These are phyloP conservation scores for Drosophila phalerata DNA, from an alignment of 2,888 invertebrate species.

Conservation along the genomic window DNA sequence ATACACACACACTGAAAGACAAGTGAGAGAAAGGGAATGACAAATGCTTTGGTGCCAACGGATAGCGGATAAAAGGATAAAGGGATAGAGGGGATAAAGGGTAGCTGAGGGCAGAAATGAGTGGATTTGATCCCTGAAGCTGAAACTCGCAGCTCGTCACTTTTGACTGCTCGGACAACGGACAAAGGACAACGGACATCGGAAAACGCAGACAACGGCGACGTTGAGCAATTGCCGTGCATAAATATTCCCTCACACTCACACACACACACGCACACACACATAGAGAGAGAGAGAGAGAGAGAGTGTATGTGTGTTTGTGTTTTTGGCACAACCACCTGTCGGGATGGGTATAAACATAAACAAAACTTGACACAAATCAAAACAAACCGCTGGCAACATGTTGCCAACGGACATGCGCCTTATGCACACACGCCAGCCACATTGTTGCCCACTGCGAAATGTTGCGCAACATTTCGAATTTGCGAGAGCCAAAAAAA, in stretches of 20 bases:
- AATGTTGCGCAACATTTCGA: constrained; percentile 52
- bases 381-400: constrained; percentile 49
- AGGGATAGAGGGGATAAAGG: neutral
- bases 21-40: constrained; percentile 29
- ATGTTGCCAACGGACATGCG: constrained; percentile 58
- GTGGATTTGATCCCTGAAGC: neutral
- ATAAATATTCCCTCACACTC: constrained; percentile 63
- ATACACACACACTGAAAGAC: neutral
- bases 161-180: constrained; percentile 50
- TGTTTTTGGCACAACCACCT: constrained; percentile 60
- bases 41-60: constrained; percentile 47
- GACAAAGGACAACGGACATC: constrained; percentile 58
- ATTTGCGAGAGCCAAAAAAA: constrained; percentile 23
- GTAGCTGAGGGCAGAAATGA: too few species aligned
- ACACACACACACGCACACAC: constrained; percentile 19
- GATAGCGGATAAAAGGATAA: neutral
- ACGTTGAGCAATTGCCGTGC: constrained; percentile 79
- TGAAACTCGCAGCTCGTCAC: constrained; percentile 23
- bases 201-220: constrained; percentile 54
- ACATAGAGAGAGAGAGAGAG: neutral
- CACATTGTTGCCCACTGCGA: constrained; percentile 54
- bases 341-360: constrained; percentile 61
- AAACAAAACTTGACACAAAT: constrained; percentile 53
- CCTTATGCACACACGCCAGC: constrained; percentile 5
- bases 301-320: too few species aligned